Base-by-base conservation (phyloP, 2,797 vertebrate genomes). In the Dendrocincla fuliginosa region DNA sequence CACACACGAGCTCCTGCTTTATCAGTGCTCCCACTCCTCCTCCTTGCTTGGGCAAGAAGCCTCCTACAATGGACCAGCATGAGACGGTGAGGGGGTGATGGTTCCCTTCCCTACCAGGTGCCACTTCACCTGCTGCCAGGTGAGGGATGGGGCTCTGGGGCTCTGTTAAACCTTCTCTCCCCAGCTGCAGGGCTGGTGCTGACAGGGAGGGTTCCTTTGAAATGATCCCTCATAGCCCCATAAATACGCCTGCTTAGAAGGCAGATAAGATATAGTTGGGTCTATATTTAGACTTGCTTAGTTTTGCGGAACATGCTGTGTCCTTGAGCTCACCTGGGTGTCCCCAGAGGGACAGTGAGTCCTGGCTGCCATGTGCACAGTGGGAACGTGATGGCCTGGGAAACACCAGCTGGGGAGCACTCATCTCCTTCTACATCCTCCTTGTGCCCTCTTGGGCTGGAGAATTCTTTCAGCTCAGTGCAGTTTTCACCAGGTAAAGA, bases 391-490 rank as follows among this genome's bases (percentile, higher is more conserved):
- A 15, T 8, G 53, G 47, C 78, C 65, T 22, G 61, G 56, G 59
- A 68, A 37, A 20, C 0, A 0, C 0, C 6, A 27, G 11, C 30
- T 3, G 30, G 2, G 63, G 9, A 32, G 16, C 8, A 0, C 35
- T 12, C 11, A 30, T 6, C n/a, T 7, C 5, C 2, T 6, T 16
- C 55, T 8, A 0, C 16, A 0, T n/a, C 32, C 77, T 13, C 6
- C 39, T 8, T 5, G 20, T 16, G 16, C 32, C 42, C 49, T 41
- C 52, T 3, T 1, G 2, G 33, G 16, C 27, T 30, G 16, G 35
- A 11, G 22, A 7, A 3, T 7, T 6, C 14, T 12, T 57, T 16
- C 10, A 27, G 15, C 18, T 53, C 9, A 8, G 32, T 9, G 33
- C 13, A 4, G 3, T 78, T 44, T 30, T 55, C 6, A 2, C 41